Evolutionary conservation across 2,888 invertebrate genomes (phyloP).

Genomic region (Xanthorhoe spadicearia): DNA sequence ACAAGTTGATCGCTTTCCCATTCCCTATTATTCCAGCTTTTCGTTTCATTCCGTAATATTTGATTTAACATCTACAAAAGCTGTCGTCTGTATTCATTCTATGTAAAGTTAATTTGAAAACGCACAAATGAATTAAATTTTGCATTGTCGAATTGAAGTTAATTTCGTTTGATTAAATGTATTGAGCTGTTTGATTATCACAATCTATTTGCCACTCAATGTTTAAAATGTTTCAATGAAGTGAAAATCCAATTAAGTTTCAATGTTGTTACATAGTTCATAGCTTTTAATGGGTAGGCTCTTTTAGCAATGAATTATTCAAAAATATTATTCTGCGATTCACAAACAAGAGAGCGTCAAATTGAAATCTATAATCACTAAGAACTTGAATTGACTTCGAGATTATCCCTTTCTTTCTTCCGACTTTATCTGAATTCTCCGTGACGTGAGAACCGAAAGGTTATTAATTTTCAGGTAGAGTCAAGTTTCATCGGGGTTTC

Average conservation of each 20-base stretch:
- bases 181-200: slow-evolving; percentile 8
- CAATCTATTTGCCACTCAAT: background rate
- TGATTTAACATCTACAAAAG: slow-evolving; percentile 54
- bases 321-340: background rate
- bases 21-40: slow-evolving; percentile 51
- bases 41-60: slow-evolving; percentile 55
- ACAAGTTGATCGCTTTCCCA: slow-evolving; percentile 56
- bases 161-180: slow-evolving; percentile 8
- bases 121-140: slow-evolving; percentile 30
- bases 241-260: background rate
- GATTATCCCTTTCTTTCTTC: slow-evolving; percentile 40
- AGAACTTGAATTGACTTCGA: slow-evolving; percentile 31
- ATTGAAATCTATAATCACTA: slow-evolving; percentile 18
- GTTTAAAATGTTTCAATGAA: slow-evolving; percentile 1
- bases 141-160: slow-evolving; percentile 21
- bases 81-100: slow-evolving; percentile 52
- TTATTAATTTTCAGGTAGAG: slow-evolving; percentile 66
- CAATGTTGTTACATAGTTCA: background rate
- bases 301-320: background rate
- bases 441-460: slow-evolving; percentile 48
- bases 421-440: slow-evolving; percentile 36
- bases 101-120: slow-evolving; percentile 53
- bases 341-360: slow-evolving; percentile 24
- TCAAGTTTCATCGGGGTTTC: slow-evolving; percentile 54
- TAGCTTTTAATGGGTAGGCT: background rate